Conservation (phyloP, 2,113 vertebrate species). For the Psettodes erumei region DNA sequence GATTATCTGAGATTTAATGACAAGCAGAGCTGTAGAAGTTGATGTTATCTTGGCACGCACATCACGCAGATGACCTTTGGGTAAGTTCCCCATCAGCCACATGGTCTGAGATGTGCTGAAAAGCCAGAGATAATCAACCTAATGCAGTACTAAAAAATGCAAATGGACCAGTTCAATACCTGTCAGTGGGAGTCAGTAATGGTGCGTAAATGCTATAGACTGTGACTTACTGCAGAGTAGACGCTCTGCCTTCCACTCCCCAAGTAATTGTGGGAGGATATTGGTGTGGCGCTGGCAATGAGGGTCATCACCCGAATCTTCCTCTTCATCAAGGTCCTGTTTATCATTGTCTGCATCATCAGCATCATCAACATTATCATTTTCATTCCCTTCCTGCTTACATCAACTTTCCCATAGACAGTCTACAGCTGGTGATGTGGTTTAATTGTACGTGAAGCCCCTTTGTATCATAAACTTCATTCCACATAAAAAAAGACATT, state of each 20-base stretch:
- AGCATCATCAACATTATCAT: not conserved
- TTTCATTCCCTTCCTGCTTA: not conserved
- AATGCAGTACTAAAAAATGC: slow-evolving; percentile 54
- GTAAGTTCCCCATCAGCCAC: slow-evolving; percentile 38
- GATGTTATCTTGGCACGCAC: slow-evolving; percentile 16
- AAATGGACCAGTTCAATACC: slow-evolving; percentile 47
- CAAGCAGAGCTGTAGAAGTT: not conserved
- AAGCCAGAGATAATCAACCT: slow-evolving; percentile 35
- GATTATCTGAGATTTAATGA: not conserved
- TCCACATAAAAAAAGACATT: slow-evolving; percentile 47
- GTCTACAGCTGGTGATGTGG: slow-evolving; percentile 2
- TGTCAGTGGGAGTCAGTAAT: slow-evolving; percentile 43
- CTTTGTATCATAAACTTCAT: slow-evolving; percentile 33
- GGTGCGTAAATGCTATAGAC: slow-evolving; percentile 47
- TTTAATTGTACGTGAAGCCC: slow-evolving; percentile 1
- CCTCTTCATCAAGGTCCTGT: slow-evolving; percentile 39
- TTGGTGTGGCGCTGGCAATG: slow-evolving; percentile 12
- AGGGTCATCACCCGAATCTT: slow-evolving; percentile 59
- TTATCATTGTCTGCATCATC: slow-evolving; percentile 27
- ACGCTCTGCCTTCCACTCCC: slow-evolving; percentile 5
- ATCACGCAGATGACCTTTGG: slow-evolving; percentile 49
- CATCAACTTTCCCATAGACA: slow-evolving; percentile 18
- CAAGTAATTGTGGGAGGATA: slow-evolving; percentile 40
- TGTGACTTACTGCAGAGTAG: slow-evolving; percentile 37
- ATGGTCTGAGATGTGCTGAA: slow-evolving; percentile 14